A percentile compares a stretch with the other conserved stretches of the same genome.
Evolutionary conservation across 2,888 invertebrate species (phyloP).

Genomic region (Carabus problematicus): DNA sequence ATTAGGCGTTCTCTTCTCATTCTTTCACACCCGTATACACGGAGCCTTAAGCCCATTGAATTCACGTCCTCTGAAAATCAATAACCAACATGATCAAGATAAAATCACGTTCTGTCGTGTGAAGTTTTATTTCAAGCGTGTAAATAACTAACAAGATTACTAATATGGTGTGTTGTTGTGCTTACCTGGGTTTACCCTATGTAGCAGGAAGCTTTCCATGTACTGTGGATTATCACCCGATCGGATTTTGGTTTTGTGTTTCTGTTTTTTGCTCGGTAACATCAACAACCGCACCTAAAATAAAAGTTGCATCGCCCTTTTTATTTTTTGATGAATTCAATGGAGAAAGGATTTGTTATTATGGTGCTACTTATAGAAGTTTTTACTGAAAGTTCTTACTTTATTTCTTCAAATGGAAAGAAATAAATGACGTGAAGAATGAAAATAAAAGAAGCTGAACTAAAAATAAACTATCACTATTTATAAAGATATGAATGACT

Average conservation of each 20-base stretch:
- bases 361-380: background rate
- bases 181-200: conserved; percentile 85
- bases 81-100: conserved; percentile 11
- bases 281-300: conserved; percentile 84
- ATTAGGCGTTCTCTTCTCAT: conserved; percentile 91
- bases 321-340: no score
- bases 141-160: background rate
- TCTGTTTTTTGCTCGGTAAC: conserved; percentile 91
- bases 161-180: conserved; percentile 2
- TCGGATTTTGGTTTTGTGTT: conserved; percentile 92
- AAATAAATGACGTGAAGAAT: no score
- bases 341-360: background rate
- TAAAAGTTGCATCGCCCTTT: conserved; percentile 29
- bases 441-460: no score
- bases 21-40: conserved; percentile 91
- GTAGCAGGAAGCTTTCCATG: conserved; percentile 91
- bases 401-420: no score
- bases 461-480: no score
- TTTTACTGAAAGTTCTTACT: background rate
- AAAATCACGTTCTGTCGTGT: conserved; percentile 12
- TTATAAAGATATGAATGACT: no score
- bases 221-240: conserved; percentile 91
- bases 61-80: conserved; percentile 81
- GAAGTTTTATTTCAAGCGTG: conserved; percentile 11
- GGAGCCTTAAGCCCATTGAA: conserved; percentile 87